Percentiles rank a stretch among this genome's conserved stretches.
phyloP scores from a whole-genome alignment of 2,797 vertebrate genomes.

The Gymnothorax javanicus region DNA sequence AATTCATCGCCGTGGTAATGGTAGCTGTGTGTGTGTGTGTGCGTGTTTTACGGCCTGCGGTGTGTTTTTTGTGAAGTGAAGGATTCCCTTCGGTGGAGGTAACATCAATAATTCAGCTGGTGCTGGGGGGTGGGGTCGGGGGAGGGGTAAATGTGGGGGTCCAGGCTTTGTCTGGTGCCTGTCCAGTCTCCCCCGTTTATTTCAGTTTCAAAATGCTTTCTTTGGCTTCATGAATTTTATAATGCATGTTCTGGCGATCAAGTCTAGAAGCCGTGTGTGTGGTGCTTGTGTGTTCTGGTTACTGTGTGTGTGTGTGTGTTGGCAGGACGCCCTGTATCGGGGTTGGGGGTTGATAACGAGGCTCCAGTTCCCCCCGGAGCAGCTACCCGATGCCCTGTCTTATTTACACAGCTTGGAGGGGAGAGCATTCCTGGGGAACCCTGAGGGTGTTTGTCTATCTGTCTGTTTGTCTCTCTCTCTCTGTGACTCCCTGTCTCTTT shows the following conservation, averaged over 20 bases:
- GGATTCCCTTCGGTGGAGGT: too few species aligned
- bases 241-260: too few species aligned
- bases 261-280: too few species aligned
- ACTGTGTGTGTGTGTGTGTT: not conserved
- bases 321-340: not conserved
- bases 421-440: constrained; percentile 16
- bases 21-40: not conserved
- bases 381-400: constrained; percentile 38
- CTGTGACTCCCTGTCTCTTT: not conserved
- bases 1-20: not conserved
- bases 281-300: not conserved
- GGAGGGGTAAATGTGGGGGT: too few species aligned
- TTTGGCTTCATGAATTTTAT: too few species aligned
- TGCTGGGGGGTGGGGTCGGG: too few species aligned
- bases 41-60: too few species aligned
- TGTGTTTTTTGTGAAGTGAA: too few species aligned
- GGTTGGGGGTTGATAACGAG: constrained; percentile 21
- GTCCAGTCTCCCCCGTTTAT: too few species aligned
- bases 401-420: constrained; percentile 55
- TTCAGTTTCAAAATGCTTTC: too few species aligned
- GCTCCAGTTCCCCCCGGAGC: not conserved
- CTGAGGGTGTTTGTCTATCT: constrained; percentile 40
- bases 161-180: too few species aligned
- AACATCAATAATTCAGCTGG: too few species aligned
- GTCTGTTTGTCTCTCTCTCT: constrained; percentile 15